Percentiles rank a stretch among this genome's conserved stretches.
phyloP scores from a whole-genome alignment of 2,888 invertebrate species.

The Spodoptera picta region DNA sequence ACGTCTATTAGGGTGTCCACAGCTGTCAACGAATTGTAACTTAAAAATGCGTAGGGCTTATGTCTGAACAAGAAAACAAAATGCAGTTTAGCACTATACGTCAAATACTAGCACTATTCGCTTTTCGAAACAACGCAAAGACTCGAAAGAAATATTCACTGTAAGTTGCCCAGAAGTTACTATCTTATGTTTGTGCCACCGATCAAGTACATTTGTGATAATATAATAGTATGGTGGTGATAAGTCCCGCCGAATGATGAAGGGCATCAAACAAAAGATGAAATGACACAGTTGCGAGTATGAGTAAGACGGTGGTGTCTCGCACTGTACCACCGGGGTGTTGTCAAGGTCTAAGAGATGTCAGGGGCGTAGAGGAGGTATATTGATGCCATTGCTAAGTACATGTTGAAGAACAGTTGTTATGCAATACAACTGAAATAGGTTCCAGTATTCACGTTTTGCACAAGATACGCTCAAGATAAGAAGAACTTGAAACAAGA shows the following conservation, averaged over 20 bases:
- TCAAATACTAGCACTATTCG: constrained; percentile 40
- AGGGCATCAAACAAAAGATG: constrained; percentile 87
- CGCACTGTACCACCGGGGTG: constrained; percentile 87
- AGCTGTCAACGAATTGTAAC: constrained; percentile 9
- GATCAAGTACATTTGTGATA: constrained; percentile 43
- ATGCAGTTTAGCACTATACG: constrained; percentile 12
- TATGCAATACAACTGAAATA: constrained; percentile 26
- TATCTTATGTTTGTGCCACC: constrained; percentile 88
- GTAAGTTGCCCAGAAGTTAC: constrained; percentile 86
- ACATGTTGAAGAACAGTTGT: constrained; percentile 26
- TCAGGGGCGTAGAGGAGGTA: constrained; percentile 87
- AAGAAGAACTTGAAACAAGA: background rate
- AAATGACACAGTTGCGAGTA: constrained; percentile 80
- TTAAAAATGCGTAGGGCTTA: constrained; percentile 42
- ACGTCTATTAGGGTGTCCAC: constrained; percentile 21
- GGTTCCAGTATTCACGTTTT: constrained; percentile 61
- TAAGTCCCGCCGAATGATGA: constrained; percentile 73
- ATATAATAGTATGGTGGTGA: constrained; percentile 73
- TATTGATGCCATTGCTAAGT: constrained; percentile 62
- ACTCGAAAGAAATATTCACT: constrained; percentile 57
- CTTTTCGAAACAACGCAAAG: constrained; percentile 26
- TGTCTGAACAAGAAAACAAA: constrained; percentile 36
- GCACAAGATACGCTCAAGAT: constrained; percentile 7
- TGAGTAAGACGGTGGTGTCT: constrained; percentile 56
- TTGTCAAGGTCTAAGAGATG: constrained; percentile 83